Base-by-base conservation (phyloP, 2,888 invertebrate species). In the Drosophila kuntzei region DNA sequence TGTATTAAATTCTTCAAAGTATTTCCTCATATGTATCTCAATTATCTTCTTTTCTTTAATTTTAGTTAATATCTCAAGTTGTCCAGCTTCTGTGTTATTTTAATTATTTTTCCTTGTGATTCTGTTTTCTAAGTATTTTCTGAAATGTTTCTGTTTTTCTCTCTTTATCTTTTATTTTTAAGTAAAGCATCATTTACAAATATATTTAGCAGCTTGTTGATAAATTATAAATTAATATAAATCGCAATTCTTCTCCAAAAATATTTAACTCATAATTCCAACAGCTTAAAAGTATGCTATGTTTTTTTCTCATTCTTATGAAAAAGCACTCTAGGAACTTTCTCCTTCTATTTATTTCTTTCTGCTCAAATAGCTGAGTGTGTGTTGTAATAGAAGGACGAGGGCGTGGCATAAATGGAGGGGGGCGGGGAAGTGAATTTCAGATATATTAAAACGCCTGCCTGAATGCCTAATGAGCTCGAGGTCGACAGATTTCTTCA, bases 391-490 rank as follows among this genome's bases (percentile, higher is more conserved):
- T 18, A 12, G 6, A 32, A 7, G 49, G 4, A n/a, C 9, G 29
- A 6, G 32, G 14, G 47, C 1, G 37, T 37, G 14, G 16, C 34
- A 34, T 7, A 34, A 7, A 12, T 22, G 14, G 9, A 8, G 41
- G 36, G 18, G 36, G 14, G 11, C 7, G 47, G 36, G 25, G 51
- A 25, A 32, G 25, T 18, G 36, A 36, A 61, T 67, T 79, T 65
- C 73, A 29, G 18, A 64, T 64, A 79, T 79, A 79, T 88, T 71
- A 63, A 70, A 55, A 51, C 65, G 63, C 46, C 66, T 43, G 61
- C 51, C 64, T 71, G 79, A 85, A 82, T 82, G 80, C 70, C 62
- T 70, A 83, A 87, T 83, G 83, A 86, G 86, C 73, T 49, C 25
- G 43, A 29, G n/a, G 25, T 41, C 53, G 47, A 77, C 53, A 64